Evolutionary conservation across 2,888 invertebrate genomes (phyloP).

Genomic region (Dioctria rufipes): DNA sequence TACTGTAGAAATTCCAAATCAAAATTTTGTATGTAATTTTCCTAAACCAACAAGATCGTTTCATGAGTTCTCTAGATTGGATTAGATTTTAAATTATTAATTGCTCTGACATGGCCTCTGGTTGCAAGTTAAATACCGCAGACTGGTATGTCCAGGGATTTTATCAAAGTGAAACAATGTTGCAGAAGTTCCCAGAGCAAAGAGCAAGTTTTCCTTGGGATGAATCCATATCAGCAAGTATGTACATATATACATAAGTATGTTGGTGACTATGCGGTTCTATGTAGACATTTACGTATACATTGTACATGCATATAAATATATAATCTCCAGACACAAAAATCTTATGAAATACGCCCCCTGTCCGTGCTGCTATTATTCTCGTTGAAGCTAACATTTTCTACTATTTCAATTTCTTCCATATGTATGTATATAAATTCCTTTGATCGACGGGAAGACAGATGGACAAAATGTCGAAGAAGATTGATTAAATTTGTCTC

Average conservation of each 20-base stretch:
- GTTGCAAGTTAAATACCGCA: conserved; percentile 4
- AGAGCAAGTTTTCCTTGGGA: no score
- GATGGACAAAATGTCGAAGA: conserved; percentile 58
- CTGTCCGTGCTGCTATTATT: background rate
- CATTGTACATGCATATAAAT: no score
- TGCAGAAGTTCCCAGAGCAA: background rate
- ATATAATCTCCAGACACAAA: background rate
- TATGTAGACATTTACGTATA: no score
- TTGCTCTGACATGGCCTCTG: conserved; percentile 5
- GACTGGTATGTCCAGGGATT: conserved; percentile 18
- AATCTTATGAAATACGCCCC: conserved; percentile 12
- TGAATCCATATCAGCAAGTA: no score
- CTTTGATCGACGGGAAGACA: conserved; percentile 58
- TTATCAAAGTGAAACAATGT: background rate
- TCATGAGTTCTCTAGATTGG: conserved; percentile 12
- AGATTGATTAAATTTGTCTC: conserved; percentile 56
- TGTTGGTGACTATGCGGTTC: no score
- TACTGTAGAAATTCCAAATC: background rate
- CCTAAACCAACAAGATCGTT: conserved; percentile 28
- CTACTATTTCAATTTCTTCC: conserved; percentile 19
- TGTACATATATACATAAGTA: no score
- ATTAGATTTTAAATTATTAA: conserved; percentile 49
- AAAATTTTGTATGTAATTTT: background rate
- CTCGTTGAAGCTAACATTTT: conserved; percentile 6
- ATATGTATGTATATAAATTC: conserved; percentile 56